phyloP scores from a whole-genome alignment of 2,888 invertebrate species.

The Synanthedon vespiformis region DNA sequence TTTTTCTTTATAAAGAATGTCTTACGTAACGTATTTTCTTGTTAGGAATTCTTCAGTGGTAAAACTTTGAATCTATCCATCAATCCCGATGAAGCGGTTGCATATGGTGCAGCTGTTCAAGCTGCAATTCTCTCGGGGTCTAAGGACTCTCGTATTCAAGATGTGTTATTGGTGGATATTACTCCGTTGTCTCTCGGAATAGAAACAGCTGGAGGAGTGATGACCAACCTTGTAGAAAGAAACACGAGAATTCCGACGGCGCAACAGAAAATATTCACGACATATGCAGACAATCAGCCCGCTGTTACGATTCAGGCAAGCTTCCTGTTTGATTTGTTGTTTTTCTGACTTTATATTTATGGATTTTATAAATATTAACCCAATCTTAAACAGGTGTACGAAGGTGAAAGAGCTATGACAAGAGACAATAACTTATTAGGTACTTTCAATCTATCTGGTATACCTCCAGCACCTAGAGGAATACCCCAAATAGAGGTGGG shows the following conservation, averaged over 20 bases:
- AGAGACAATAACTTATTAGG: constrained; percentile 90
- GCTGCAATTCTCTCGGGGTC: constrained; percentile 88
- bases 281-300: constrained; percentile 92
- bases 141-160: constrained; percentile 78
- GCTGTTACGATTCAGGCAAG: constrained; percentile 84
- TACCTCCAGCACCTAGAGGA: constrained; percentile 87
- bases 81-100: constrained; percentile 93
- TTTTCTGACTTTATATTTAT: neutral
- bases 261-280: constrained; percentile 86
- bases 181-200: constrained; percentile 82
- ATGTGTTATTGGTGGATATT: constrained; percentile 86
- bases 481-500: constrained; percentile 76
- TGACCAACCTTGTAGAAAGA: constrained; percentile 87
- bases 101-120: constrained; percentile 94
- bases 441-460: constrained; percentile 84
- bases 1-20: neutral
- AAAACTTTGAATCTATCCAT: constrained; percentile 91
- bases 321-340: too few relatives aligned
- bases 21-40: constrained; percentile 1
- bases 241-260: constrained; percentile 85
- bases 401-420: constrained; percentile 91
- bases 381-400: constrained; percentile 71
- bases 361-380: constrained; percentile 1
- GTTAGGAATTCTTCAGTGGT: constrained; percentile 80
- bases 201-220: constrained; percentile 87